Evolutionary conservation across 1,140 invertebrate species (phyloP), one percentile per base, ranked within the genome.

Genomic region (Melipona quadrifasciata): DNA sequence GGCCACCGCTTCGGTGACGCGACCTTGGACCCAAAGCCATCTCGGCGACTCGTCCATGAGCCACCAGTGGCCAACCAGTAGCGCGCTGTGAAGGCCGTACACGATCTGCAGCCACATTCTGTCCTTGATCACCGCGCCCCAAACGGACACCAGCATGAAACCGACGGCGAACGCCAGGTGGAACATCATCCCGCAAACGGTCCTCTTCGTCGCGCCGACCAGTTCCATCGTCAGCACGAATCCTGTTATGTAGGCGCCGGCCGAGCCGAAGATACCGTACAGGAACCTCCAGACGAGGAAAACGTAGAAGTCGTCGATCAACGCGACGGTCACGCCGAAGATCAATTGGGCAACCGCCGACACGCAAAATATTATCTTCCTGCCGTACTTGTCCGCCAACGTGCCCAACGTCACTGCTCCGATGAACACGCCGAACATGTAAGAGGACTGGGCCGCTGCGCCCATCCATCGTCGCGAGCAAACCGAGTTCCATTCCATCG

Each of bases 341-440:
- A 97, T 94, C 53, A 98, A 90, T 89, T 98, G 97, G 5, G 97
- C 90, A 5, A 97, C 93, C 0, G 96, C 96, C 16, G 97, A 97
- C 93, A 97, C 95, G 89, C 97, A 97, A 90, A 98, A 97, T 80
- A 98, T 96, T 2, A 95, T 96, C 92, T 98, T 98, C 14, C 98
- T 95, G 0, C 98, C 98, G 87, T 97, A 96, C 95, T 97, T 98
- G 91, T 99, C 98, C 0, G 98, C 97, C 89, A 99, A 92, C 27
- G 96, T 97, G 16, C 98, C 98, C n/a, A 99, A 94, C 0, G 96
- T 96, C 1, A 99, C 96, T 11, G 98, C 97, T 10, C 98, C 98
- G 11, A 97, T 95, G 73, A 99, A 97, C 17, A 98, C 97, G n/a
- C 98, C 98, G 81, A 98, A 95, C 98, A 99, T 99, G 92, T 98